These are phyloP conservation scores for Acipenser transmontanus DNA, from an alignment of 2,797 vertebrate genomes.

Conservation along the genomic window DNA sequence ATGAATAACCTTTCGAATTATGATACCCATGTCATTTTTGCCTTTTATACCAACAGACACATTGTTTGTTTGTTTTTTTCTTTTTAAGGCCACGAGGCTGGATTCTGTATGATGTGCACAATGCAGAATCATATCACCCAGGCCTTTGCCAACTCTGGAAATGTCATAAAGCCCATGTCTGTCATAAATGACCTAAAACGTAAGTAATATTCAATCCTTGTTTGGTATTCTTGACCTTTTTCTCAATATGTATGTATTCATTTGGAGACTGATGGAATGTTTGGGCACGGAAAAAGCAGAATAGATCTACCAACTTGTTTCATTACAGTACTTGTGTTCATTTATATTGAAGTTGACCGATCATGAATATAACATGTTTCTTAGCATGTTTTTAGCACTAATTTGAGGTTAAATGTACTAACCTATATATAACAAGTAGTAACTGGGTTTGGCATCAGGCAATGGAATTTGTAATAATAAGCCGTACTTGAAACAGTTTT, in stretches of 20 bases:
- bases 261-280: too few species aligned
- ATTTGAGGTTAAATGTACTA: too few species aligned
- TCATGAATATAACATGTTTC: too few species aligned
- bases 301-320: too few species aligned
- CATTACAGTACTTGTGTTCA: too few species aligned
- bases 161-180: constrained; percentile 85
- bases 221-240: background rate
- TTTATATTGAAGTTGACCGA: too few species aligned
- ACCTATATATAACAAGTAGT: too few species aligned
- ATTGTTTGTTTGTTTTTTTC: background rate
- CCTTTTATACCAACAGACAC: background rate
- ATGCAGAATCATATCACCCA: constrained; percentile 93
- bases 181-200: constrained; percentile 91
- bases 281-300: too few species aligned
- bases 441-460: too few species aligned
- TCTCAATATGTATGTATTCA: background rate
- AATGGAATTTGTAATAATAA: too few species aligned
- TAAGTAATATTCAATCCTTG: constrained; percentile 53
- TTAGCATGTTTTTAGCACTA: too few species aligned
- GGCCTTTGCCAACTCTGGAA: constrained; percentile 83
- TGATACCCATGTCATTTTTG: background rate
- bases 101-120: constrained; percentile 97
- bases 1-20: background rate
- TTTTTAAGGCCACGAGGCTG: constrained; percentile 78
- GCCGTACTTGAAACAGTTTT: constrained; percentile 12